Conservation (phyloP, 1,140 invertebrate genomes). For the Arctopsyche grandis region DNA sequence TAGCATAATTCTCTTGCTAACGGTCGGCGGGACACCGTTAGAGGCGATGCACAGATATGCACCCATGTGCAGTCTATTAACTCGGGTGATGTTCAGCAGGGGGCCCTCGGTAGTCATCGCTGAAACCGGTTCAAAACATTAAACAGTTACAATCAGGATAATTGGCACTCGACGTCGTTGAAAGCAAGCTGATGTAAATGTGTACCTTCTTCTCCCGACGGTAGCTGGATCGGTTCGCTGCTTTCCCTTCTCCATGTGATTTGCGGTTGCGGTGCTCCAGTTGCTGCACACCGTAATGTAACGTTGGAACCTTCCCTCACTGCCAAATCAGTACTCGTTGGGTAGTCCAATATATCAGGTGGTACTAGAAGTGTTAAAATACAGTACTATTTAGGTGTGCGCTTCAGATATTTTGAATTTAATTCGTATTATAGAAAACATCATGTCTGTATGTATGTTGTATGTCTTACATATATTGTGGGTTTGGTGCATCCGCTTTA, state of each 20-base stretch:
- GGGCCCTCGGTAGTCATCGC: conserved; percentile 78
- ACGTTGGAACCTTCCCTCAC: conserved; percentile 88
- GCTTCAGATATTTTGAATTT: no score
- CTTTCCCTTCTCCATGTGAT: conserved; percentile 89
- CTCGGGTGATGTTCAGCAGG: conserved; percentile 80
- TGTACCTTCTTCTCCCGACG: conserved; percentile 67
- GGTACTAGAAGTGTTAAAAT: conserved; percentile 72
- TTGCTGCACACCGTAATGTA: conserved; percentile 84
- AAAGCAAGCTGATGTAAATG: neutral
- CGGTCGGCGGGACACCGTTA: conserved; percentile 86
- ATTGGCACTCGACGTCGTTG: neutral
- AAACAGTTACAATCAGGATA: neutral
- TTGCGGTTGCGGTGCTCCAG: conserved; percentile 85
- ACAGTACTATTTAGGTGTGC: neutral
- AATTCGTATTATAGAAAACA: no score
- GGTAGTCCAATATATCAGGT: conserved; percentile 87
- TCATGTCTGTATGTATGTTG: no score
- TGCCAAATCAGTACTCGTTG: conserved; percentile 88
- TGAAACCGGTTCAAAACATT: conserved; percentile 58
- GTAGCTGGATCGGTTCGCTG: conserved; percentile 71
- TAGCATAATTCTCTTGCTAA: conserved; percentile 88
- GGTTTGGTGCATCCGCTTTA: no score
- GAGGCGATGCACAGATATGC: conserved; percentile 89
- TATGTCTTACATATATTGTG: no score
- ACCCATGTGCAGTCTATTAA: conserved; percentile 87